Evolutionary conservation across 2,113 vertebrate species (phyloP), one percentile per base, ranked within the genome.

Genomic region (Galemys pyrenaicus): DNA sequence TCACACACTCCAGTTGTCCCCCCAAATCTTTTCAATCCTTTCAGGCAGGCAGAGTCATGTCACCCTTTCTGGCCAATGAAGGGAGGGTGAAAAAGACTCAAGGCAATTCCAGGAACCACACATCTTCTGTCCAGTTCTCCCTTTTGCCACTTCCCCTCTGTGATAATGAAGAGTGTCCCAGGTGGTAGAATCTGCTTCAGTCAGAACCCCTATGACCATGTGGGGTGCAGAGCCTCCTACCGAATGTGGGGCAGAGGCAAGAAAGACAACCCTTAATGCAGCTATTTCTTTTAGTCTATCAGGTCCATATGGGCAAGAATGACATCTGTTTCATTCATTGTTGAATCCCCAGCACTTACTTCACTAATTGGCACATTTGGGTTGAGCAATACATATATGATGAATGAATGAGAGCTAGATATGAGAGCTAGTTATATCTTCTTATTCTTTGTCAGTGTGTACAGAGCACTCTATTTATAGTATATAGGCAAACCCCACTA

Each of bases 401-500:
- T 60, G 78, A 89, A 71, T 67, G 62, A 67, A 79, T 54, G 74
- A 56, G 85, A 83, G 46, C 13, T 0, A 39, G 39, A 70, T 51
- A 75, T n/a, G 54, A 65, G 51, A 87, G 82, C 77, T 85, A 32
- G 75, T 58, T 87, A 26, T 49, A 68, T 68, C 60, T 73, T 92
- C 62, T 75, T 85, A 60, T 35, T 84, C 39, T 85, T 73, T 92
- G 24, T 73, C 46, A 54, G 26, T 67, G 28, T 81, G 32, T 58
- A 41, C n/a, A 93, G 54, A 86, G 32, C 9, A 39, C 44, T 88
- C 35, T 91, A 80, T 87, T 85, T 94, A 94, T 81, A 71, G 71
- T 20, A 60, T 70, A 64, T 16, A 35, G 60, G 26, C 92, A 92
- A 92, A 92, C 65, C 65, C 58, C 3, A 32, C 75, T 91, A 88